A percentile compares a stretch with the other conserved stretches of the same genome.
phyloP scores from a whole-genome alignment of 2,113 vertebrate species.

The Chlamydotis undulata region DNA sequence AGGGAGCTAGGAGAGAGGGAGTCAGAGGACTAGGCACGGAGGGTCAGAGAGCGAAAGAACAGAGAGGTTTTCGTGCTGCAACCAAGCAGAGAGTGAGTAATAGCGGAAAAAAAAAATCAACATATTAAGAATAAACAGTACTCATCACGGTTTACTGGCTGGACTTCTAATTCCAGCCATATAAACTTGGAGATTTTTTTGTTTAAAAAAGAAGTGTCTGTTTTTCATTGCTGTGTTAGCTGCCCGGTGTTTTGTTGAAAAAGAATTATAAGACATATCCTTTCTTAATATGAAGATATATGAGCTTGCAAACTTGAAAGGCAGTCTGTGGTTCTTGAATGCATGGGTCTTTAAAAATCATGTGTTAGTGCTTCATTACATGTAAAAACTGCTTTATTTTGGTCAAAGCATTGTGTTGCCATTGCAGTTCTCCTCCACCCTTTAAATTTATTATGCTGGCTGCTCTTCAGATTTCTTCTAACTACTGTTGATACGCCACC shows the following conservation, averaged over 20 bases:
- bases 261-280: background rate
- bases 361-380: background rate
- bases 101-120: background rate
- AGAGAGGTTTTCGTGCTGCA: background rate
- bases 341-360: background rate
- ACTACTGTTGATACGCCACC: background rate
- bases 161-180: background rate
- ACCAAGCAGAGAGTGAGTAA: background rate
- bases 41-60: background rate
- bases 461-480: slow-evolving; percentile 6
- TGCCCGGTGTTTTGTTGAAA: slow-evolving; percentile 1
- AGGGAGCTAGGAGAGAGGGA: background rate
- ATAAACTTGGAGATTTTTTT: background rate
- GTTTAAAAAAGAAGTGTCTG: background rate
- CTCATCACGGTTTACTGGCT: background rate
- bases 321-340: background rate
- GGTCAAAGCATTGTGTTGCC: slow-evolving; percentile 55
- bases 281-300: slow-evolving; percentile 7
- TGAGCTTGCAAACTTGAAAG: background rate
- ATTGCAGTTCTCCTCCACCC: slow-evolving; percentile 28
- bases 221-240: background rate
- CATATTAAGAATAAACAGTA: background rate
- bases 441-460: slow-evolving; percentile 41
- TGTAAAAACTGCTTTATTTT: slow-evolving; percentile 31
- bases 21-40: background rate